These are phyloP conservation scores for Esox lucius DNA, from an alignment of 2,797 vertebrate genomes.

Conservation along the genomic window DNA sequence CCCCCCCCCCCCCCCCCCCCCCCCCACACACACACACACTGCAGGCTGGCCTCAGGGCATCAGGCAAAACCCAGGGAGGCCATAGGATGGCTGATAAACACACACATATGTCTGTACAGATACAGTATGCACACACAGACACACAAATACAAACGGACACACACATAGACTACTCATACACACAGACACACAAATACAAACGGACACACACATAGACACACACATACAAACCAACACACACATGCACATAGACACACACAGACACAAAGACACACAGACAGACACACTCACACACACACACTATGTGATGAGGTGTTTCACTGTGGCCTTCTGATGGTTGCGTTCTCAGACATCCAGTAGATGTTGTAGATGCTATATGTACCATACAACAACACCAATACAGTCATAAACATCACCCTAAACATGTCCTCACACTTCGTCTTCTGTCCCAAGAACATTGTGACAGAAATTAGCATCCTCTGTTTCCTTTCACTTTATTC, in stretches of 20 bases:
- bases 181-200: neutral
- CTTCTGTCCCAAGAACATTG: constrained; percentile 5
- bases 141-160: neutral
- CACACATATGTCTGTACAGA: neutral
- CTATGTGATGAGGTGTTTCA: too few relatives aligned
- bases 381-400: neutral
- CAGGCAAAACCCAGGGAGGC: too few relatives aligned
- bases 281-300: neutral
- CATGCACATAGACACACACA: too few relatives aligned
- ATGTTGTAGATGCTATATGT: neutral
- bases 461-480: neutral
- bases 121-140: neutral
- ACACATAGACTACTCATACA: too few relatives aligned
- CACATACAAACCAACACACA: neutral
- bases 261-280: too few relatives aligned
- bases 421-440: neutral
- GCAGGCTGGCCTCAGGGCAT: too few relatives aligned
- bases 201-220: neutral
- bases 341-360: neutral
- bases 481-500: constrained; percentile 59
- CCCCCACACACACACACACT: constrained; percentile 10
- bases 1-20: too few relatives aligned
- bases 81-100: neutral
- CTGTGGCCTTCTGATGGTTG: too few relatives aligned
- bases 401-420: neutral